These are phyloP conservation scores for Chironex yamaguchii DNA, from an alignment of 30 jellyfish, hydroid and myxozoan genomes.

Conservation along the genomic window DNA sequence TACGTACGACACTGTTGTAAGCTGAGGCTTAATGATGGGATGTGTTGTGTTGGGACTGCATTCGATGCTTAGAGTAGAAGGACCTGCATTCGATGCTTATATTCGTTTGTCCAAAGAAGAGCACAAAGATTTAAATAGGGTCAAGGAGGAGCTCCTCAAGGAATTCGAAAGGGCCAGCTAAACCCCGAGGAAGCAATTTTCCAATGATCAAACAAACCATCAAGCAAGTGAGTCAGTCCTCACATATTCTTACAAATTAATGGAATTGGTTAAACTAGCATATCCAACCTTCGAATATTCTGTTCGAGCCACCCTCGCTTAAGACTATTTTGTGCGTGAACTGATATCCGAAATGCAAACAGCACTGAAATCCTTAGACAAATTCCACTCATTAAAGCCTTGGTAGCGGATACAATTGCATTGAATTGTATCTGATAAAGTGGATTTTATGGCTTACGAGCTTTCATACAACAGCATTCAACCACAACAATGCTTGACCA, in stretches of 20 bases:
- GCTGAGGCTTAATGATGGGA: no score
- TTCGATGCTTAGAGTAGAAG: constrained; percentile 6
- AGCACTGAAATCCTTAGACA: constrained; percentile 57
- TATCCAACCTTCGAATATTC: constrained; percentile 43
- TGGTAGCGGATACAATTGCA: constrained; percentile 28
- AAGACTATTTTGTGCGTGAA: constrained; percentile 44
- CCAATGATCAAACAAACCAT: neutral
- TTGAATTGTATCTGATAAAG: constrained; percentile 1
- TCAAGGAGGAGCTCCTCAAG: neutral
- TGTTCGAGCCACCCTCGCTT: constrained; percentile 16
- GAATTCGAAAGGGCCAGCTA: constrained; percentile 4
- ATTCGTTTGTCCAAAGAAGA: neutral
- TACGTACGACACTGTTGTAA: no score
- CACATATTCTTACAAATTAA: constrained; percentile 47
- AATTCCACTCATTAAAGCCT: constrained; percentile 10
- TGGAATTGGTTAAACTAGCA: constrained; percentile 38
- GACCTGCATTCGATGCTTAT: neutral
- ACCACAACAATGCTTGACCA: neutral
- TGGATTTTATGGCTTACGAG: constrained; percentile 12
- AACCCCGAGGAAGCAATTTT: constrained; percentile 2
- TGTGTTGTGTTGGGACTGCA: no score
- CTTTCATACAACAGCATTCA: neutral
- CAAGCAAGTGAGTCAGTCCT: constrained; percentile 39
- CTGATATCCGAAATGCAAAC: constrained; percentile 44
- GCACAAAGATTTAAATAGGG: neutral